A percentile compares a stretch with the other conserved stretches of the same genome.
Conservation (phyloP, 2,888 invertebrate species). For the Hydrotaea diabolus region DNA sequence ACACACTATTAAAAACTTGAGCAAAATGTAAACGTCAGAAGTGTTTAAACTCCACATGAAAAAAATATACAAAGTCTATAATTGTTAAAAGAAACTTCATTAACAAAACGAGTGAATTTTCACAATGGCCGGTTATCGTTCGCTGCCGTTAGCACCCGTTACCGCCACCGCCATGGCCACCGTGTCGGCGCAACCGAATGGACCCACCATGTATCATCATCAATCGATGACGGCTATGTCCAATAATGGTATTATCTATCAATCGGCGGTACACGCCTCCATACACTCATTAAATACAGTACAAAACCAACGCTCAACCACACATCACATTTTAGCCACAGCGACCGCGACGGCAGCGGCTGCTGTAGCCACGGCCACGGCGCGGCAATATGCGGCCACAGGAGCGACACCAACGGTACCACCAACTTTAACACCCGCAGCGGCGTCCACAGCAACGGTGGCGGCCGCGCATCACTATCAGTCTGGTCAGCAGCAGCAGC, state of each 20-base stretch:
- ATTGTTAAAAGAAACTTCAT: no score
- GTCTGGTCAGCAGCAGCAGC: conserved; percentile 17
- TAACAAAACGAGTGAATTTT: no score
- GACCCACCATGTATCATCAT: conserved; percentile 79
- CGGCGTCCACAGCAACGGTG: conserved; percentile 67
- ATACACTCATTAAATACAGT: conserved; percentile 80
- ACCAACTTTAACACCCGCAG: conserved; percentile 68
- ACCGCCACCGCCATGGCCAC: conserved; percentile 75
- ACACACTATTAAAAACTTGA: no score
- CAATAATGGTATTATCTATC: conserved; percentile 80
- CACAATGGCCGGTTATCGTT: conserved; percentile 77
- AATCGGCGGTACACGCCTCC: conserved; percentile 80
- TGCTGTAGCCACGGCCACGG: conserved; percentile 72
- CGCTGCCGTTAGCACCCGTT: conserved; percentile 75
- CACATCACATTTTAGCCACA: conserved; percentile 78
- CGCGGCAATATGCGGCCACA: conserved; percentile 67
- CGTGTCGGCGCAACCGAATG: conserved; percentile 73
- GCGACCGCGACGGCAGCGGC: conserved; percentile 76
- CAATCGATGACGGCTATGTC: conserved; percentile 79
- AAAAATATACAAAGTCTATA: no score
- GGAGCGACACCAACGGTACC: conserved; percentile 65
- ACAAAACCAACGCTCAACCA: conserved; percentile 77
- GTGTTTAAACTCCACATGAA: no score
- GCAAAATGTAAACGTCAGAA: no score
- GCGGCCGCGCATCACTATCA: neutral